Evolutionary conservation across 2,113 vertebrate genomes (phyloP).

Genomic region (Mormyrus lacerda): DNA sequence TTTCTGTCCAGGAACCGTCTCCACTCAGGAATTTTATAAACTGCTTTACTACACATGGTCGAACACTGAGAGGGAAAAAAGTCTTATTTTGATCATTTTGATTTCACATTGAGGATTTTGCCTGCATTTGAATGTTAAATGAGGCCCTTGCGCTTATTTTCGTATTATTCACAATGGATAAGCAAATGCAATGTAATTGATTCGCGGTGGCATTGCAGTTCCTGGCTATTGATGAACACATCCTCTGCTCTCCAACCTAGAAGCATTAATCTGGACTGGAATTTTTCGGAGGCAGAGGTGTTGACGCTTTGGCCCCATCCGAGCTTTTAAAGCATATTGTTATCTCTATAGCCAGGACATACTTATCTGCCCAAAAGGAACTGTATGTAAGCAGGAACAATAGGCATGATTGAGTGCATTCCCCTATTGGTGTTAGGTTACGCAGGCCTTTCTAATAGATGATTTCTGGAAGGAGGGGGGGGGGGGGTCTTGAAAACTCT

Average conservation of each 20-base stretch:
- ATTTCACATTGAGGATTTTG: neutral
- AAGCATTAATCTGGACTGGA: constrained; percentile 42
- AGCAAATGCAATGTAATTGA: constrained; percentile 1
- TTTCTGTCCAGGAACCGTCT: neutral
- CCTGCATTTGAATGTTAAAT: constrained; percentile 11
- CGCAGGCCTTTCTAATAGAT: constrained; percentile 55
- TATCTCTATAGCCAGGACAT: constrained; percentile 52
- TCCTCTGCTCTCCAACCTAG: constrained; percentile 11
- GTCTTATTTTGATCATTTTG: neutral
- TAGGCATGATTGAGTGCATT: constrained; percentile 68
- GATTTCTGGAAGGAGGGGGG: constrained; percentile 46
- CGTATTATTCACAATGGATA: constrained; percentile 9
- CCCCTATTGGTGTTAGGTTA: constrained; percentile 63
- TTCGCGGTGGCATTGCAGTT: neutral
- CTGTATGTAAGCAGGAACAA: constrained; percentile 72
- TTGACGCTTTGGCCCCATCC: constrained; percentile 55
- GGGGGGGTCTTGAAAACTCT: constrained; percentile 14
- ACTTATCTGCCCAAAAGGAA: constrained; percentile 65
- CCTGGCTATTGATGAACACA: neutral
- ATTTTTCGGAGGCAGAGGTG: constrained; percentile 37
- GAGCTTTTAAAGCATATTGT: constrained; percentile 55
- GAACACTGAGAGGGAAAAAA: neutral
- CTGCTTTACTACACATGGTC: neutral
- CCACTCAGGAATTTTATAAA: neutral
- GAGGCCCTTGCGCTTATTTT: neutral